phyloP scores from a whole-genome alignment of 2,113 vertebrate genomes.

The Ivindomyrus marchei region DNA sequence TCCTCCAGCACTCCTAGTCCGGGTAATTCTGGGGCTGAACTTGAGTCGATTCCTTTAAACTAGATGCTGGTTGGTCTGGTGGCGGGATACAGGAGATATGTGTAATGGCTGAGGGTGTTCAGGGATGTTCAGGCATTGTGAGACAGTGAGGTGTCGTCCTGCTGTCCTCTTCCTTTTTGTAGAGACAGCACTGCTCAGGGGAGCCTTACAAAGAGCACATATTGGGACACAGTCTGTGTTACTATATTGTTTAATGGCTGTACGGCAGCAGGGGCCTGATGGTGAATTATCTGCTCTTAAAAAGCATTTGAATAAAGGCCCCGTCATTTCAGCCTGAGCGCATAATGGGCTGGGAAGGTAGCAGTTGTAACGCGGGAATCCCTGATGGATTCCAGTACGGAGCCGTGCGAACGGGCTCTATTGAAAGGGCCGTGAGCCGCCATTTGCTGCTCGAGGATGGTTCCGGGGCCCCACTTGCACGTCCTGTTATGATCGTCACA shows the following conservation, averaged over 20 bases:
- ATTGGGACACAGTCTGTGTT: background rate
- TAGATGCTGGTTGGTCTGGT: background rate
- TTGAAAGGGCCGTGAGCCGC: background rate
- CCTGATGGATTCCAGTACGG: background rate
- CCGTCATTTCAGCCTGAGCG: background rate
- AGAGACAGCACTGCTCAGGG: background rate
- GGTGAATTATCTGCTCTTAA: slow-evolving; percentile 4
- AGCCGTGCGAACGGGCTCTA: background rate
- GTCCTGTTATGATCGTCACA: background rate
- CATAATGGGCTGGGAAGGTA: background rate
- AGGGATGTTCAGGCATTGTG: background rate
- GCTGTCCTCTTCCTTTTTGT: background rate
- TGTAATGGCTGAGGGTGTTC: background rate
- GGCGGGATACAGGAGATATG: background rate
- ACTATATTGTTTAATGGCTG: background rate
- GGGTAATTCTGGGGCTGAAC: background rate
- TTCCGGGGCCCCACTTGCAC: background rate
- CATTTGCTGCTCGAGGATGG: background rate
- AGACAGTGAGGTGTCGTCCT: background rate
- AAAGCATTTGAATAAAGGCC: slow-evolving; percentile 12
- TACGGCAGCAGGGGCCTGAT: background rate
- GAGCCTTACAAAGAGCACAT: background rate
- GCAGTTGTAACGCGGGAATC: too few relatives aligned
- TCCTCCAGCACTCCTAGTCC: background rate
- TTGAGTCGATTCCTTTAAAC: background rate